Evolutionary conservation across 2,888 invertebrate species (phyloP).

Genomic region (Lasiommata megera): DNA sequence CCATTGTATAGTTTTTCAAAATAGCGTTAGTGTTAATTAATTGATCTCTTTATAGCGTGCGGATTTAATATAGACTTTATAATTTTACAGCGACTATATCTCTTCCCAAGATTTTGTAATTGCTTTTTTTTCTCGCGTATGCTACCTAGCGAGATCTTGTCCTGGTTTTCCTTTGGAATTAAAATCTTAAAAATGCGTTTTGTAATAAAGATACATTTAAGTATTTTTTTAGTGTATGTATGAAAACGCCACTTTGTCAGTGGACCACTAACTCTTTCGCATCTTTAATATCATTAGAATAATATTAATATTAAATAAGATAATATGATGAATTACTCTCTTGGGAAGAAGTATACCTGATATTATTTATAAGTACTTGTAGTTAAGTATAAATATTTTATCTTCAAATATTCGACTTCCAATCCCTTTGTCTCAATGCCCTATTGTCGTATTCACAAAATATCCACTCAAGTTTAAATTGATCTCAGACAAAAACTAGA

Average conservation of each 20-base stretch:
- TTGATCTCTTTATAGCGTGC: slow-evolving; percentile 21
- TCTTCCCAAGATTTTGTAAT: background rate
- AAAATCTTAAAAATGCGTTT: no score
- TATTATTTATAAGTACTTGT: background rate
- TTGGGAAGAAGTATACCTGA: background rate
- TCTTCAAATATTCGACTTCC: background rate
- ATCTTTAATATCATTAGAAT: no score
- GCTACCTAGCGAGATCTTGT: background rate
- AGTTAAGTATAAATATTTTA: background rate
- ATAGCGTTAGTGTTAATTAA: slow-evolving; percentile 13
- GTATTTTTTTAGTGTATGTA: no score
- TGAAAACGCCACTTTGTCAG: no score
- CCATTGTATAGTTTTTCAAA: slow-evolving; percentile 21
- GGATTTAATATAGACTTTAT: background rate
- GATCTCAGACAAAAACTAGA: slow-evolving; percentile 8
- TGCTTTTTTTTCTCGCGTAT: background rate
- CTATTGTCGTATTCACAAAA: background rate
- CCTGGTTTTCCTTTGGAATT: no score
- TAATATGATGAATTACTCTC: no score
- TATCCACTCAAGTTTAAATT: background rate
- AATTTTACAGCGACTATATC: background rate
- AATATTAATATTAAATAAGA: no score
- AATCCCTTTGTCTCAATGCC: background rate
- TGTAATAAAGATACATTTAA: no score
- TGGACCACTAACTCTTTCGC: no score